Evolutionary conservation across 2,797 vertebrate species (phyloP), one percentile per base, ranked within the genome.

Genomic region (Brachymystax lenok): DNA sequence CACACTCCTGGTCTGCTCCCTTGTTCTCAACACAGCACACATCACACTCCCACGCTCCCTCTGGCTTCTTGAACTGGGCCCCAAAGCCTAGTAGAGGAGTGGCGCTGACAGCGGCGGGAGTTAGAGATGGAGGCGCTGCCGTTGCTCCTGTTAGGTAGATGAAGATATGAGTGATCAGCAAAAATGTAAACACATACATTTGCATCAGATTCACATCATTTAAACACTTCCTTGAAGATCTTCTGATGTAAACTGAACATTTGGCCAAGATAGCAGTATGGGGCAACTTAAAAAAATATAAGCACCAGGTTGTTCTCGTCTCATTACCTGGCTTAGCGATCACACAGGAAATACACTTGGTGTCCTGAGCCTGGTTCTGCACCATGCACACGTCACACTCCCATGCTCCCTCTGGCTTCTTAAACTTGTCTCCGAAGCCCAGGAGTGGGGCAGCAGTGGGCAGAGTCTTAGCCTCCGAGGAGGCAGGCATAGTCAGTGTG

Each of bases 391-490:
- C 92, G 1, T 94, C 91, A 87, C 98, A 98, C 69, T 98, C 95
- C 98, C 97, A 99, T 73, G 95, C 90, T 27, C 96, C 97, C 83
- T 96, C 93, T 0, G 97, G 94, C 87, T 95, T 97, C 90, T 97
- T 98, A 87, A 98, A 97, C 85, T 95, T 95, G 85, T 98, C 97
- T 84, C 96, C 96, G 89, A 99, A 97, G 64, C 95, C 96, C 28
- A 86, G 74, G 2, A 91, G 80, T 71, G 83, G 89, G 84, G 90
- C 83, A 59, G 94, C 88, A 13, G 79, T n/a, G 59, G 89, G 68
- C 13, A 76, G 74, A 83, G 95, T 90, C 27, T 91, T 84, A 79
- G 69, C 92, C 77, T 95, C 93, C 1, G 94, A 91, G 82, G 91
- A 90, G 66, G 89, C 70, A 6, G 96, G 92, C 81, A 97, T 86